Percentiles rank a stretch among this genome's conserved stretches.
Conservation (phyloP, 2,888 invertebrate genomes). For the Zele albiditarsus region DNA sequence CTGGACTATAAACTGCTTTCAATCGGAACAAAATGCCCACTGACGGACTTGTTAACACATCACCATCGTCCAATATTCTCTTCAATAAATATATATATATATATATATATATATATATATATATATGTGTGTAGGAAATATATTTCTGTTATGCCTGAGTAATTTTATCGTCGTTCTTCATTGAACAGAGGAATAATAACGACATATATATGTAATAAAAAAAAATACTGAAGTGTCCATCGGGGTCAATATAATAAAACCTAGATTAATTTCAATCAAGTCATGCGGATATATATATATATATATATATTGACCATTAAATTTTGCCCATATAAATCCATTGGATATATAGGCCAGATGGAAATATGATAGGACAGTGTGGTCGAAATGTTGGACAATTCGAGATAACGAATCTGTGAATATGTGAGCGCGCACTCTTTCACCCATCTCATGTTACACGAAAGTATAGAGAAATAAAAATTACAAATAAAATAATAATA, state of each 20-base stretch:
- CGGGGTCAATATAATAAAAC: neutral
- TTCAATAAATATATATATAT: neutral
- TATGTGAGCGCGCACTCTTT: neutral
- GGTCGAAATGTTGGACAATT: constrained; percentile 34
- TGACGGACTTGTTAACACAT: constrained; percentile 49
- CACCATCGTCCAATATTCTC: neutral
- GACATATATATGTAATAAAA: neutral
- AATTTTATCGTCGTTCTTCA: neutral
- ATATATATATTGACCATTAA: neutral
- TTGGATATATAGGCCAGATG: neutral
- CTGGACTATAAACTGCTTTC: constrained; percentile 58
- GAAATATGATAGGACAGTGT: constrained; percentile 21
- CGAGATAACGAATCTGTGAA: constrained; percentile 28
- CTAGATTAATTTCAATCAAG: constrained; percentile 26
- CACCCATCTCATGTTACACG: neutral
- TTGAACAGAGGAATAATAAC: neutral
- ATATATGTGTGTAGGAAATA: neutral
- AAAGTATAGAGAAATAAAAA: neutral
- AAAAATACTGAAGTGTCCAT: neutral
- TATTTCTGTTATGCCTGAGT: neutral
- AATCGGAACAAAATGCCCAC: constrained; percentile 48
- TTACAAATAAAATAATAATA: neutral
- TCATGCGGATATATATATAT: neutral
- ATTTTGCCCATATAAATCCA: neutral
- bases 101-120: neutral